Evolutionary conservation across 1,140 invertebrate genomes (phyloP).

Genomic region (Frieseomelitta varia): DNA sequence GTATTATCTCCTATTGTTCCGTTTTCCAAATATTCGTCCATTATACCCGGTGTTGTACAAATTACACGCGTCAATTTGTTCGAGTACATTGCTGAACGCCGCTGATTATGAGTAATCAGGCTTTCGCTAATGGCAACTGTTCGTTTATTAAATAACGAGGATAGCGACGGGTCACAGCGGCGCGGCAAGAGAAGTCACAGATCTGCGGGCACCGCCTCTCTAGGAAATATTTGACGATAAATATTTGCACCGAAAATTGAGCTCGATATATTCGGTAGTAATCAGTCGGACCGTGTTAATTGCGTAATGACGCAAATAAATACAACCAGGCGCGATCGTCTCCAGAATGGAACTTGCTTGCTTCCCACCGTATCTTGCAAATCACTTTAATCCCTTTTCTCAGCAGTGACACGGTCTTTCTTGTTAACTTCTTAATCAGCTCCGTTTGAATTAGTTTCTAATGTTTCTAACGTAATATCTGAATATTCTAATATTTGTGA

Average conservation of each 20-base stretch:
- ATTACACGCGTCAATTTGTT: slow-evolving; percentile 29
- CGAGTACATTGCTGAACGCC: slow-evolving; percentile 5
- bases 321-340: slow-evolving; percentile 3
- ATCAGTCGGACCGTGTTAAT: slow-evolving; percentile 37
- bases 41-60: not conserved
- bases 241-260: slow-evolving; percentile 42
- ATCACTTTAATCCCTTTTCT: not conserved
- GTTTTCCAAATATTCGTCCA: not conserved
- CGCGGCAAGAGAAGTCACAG: not conserved
- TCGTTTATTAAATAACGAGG: slow-evolving; percentile 43
- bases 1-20: not conserved
- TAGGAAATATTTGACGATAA: slow-evolving; percentile 48
- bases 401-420: no score
- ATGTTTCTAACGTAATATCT: no score
- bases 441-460: not conserved
- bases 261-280: slow-evolving; percentile 19
- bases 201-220: slow-evolving; percentile 5
- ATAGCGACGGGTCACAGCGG: not conserved
- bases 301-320: slow-evolving; percentile 34
- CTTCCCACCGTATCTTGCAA: not conserved
- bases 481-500: no score
- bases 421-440: not conserved
- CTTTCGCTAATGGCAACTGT: slow-evolving; percentile 42
- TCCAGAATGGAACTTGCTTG: not conserved
- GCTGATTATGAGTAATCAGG: slow-evolving; percentile 50